phyloP scores from a whole-genome alignment of 2,888 invertebrate genomes.

The Ophion ventricosus region DNA sequence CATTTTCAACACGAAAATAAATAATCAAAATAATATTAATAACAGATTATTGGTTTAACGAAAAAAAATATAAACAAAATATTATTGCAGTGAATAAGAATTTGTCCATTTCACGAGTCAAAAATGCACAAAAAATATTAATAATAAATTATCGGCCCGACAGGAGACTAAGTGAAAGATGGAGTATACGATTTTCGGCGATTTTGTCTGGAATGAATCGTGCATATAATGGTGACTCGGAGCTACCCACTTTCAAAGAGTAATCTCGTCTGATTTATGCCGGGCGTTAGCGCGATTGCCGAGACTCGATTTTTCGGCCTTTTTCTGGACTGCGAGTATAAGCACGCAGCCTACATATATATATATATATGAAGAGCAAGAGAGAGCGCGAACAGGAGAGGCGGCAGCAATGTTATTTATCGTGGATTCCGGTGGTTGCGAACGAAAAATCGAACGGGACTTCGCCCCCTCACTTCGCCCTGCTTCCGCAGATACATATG shows the following conservation, averaged over 20 bases:
- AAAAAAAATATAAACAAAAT: no score
- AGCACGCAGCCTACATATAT: constrained; percentile 11
- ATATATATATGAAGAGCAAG: background rate
- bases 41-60: no score
- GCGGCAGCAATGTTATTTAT: constrained; percentile 59
- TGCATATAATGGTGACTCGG: constrained; percentile 23
- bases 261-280: constrained; percentile 68
- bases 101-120: background rate
- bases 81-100: no score
- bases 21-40: no score
- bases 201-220: constrained; percentile 20
- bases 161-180: constrained; percentile 7
- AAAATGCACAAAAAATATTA: background rate
- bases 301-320: constrained; percentile 65
- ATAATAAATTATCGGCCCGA: background rate
- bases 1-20: no score
- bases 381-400: background rate
- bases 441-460: constrained; percentile 63
- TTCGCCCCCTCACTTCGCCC: constrained; percentile 20
- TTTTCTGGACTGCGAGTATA: constrained; percentile 49
- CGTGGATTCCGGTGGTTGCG: constrained; percentile 61
- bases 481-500: constrained; percentile 23
- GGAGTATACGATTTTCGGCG: constrained; percentile 8
- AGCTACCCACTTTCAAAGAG: constrained; percentile 66
- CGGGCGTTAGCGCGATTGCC: constrained; percentile 67